phyloP scores from a whole-genome alignment of 2,888 invertebrate species.

The Deilephila elpenor region DNA sequence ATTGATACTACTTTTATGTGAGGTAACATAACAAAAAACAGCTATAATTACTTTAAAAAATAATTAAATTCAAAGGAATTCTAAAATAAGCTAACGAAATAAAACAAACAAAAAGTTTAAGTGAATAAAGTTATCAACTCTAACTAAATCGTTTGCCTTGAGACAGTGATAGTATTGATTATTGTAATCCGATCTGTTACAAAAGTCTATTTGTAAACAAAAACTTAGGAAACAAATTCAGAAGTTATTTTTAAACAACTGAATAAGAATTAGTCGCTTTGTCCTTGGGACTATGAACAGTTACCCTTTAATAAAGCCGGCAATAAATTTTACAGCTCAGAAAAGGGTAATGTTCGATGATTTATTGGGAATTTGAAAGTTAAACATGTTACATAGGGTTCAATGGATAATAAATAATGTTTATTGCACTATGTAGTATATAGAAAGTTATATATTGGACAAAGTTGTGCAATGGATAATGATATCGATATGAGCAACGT shows the following conservation, averaged over 20 bases:
- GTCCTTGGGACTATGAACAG: slow-evolving; percentile 6
- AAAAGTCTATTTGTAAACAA: slow-evolving; percentile 16
- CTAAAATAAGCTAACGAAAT: slow-evolving; percentile 7
- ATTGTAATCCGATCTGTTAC: slow-evolving; percentile 14
- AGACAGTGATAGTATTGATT: slow-evolving; percentile 18
- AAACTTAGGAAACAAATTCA: slow-evolving; percentile 11
- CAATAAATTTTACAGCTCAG: slow-evolving; percentile 9
- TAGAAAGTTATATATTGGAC: too few species aligned
- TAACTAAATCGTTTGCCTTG: slow-evolving; percentile 11
- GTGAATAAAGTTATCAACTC: not conserved
- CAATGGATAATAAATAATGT: not conserved
- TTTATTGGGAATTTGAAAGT: slow-evolving; percentile 2
- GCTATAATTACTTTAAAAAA: not conserved
- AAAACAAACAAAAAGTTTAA: slow-evolving; percentile 4
- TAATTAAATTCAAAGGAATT: slow-evolving; percentile 7
- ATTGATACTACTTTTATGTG: not conserved
- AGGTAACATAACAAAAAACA: not conserved
- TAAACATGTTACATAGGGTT: not conserved
- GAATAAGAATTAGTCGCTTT: not conserved
- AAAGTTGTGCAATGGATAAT: too few species aligned
- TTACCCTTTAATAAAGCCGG: not conserved
- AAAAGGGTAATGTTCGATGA: slow-evolving; percentile 5
- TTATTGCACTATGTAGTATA: not conserved
- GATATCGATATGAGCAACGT: too few species aligned
- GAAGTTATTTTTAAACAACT: slow-evolving; percentile 8